Percentiles rank a stretch among this genome's conserved stretches.
Evolutionary conservation across 92 coral and sea anemone genomes (phyloP).

Genomic region (Diadumene lineata): DNA sequence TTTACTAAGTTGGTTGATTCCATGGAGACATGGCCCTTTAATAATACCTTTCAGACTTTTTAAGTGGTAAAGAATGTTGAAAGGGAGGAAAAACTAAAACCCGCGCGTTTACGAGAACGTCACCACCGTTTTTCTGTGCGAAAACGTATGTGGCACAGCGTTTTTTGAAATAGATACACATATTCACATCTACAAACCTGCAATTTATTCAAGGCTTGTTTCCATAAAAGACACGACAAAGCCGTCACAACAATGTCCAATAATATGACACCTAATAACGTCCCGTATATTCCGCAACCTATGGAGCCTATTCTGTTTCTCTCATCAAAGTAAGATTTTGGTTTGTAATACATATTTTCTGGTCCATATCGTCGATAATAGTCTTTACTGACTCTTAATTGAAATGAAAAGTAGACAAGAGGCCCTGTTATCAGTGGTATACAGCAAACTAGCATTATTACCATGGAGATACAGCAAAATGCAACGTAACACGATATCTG

Average conservation of each 20-base stretch:
- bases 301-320: conserved; percentile 44
- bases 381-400: conserved; percentile 54
- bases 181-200: too few relatives aligned
- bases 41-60: too few relatives aligned
- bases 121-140: too few relatives aligned
- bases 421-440: conserved; percentile 63
- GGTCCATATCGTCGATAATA: conserved; percentile 51
- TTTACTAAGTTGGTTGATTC: too few relatives aligned
- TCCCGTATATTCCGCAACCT: conserved; percentile 60
- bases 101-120: too few relatives aligned
- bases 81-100: too few relatives aligned
- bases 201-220: conserved; percentile 25
- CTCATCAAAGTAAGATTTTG: conserved; percentile 60
- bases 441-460: conserved; percentile 55
- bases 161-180: too few relatives aligned
- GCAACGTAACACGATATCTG: conserved; percentile 49
- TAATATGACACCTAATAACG: conserved; percentile 42
- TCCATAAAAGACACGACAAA: conserved; percentile 48
- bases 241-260: conserved; percentile 49
- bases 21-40: too few relatives aligned
- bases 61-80: too few relatives aligned
- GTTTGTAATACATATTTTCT: conserved; percentile 25
- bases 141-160: neutral
- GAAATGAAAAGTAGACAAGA: conserved; percentile 53
- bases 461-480: conserved; percentile 60